Evolutionary conservation across 2,113 vertebrate genomes (phyloP), one percentile per base, ranked within the genome.

Genomic region (Rhizomys pruinosus): DNA sequence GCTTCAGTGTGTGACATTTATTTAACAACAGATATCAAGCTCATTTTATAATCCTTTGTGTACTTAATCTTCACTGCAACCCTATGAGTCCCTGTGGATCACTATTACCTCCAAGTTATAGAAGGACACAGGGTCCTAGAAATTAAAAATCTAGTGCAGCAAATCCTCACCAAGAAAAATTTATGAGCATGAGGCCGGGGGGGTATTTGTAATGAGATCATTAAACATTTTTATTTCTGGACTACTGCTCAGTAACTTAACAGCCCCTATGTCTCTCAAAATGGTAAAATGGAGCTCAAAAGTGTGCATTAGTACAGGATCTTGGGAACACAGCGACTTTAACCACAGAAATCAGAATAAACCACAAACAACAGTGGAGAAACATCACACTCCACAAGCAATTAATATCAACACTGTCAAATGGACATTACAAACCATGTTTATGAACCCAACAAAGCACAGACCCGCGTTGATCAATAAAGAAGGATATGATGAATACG

Each of bases 391-490:
- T 47, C 68, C 39, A 73, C 39, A 91, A 68, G 34, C 27, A 94
- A 91, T 94, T 89, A 94, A 95, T 89, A 94, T 95, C 89, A 93
- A 90, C 78, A 80, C 59, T 61, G 34, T 87, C 68, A 74, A n/a
- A 34, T 23, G 34, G 63, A 92, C 47, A 82, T 94, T 91, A 90
- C 80, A 79, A 92, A 57, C 37, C 17, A 29, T 81, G 91, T 85
- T 85, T 87, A 88, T 90, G 34, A 95, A 68, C 93, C 15, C 57
- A n/a, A n/a, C 42, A 61, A 89, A 69, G 63, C 76, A 92, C 42
- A 93, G 42, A 39, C 32, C 12, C 17, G 19, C 39, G n/a, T n/a
- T n/a, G n/a, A n/a, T n/a, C 57, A 34, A 42, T 64, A 90, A 92
- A 47, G 32, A 11, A 71, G 57, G 19, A 87, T 84, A 44, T 87